A percentile compares a stretch with the other conserved stretches of the same genome.
Conservation (phyloP, 2,113 vertebrate species). For the Pelmatolapia mariae region DNA sequence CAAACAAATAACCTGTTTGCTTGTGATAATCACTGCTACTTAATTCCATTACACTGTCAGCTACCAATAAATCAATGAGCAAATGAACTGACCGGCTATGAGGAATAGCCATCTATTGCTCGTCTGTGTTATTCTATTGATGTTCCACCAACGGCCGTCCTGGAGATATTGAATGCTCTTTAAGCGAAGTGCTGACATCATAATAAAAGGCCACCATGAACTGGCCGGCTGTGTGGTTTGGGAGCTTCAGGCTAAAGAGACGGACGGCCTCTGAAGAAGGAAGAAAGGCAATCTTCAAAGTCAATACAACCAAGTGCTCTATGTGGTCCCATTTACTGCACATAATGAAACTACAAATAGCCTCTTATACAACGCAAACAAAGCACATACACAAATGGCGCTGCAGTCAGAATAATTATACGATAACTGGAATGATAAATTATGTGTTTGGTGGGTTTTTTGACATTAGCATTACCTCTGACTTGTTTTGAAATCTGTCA, state of each 20-base stretch:
- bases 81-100: conserved; percentile 66
- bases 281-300: conserved; percentile 60
- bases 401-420: conserved; percentile 36
- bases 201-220: conserved; percentile 68
- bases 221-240: conserved; percentile 45
- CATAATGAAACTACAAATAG: conserved; percentile 51
- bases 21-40: conserved; percentile 57
- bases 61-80: conserved; percentile 73
- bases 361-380: conserved; percentile 14
- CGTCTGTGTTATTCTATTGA: conserved; percentile 67
- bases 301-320: conserved; percentile 56
- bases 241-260: conserved; percentile 52
- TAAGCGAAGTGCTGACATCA: conserved; percentile 74
- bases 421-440: conserved; percentile 26
- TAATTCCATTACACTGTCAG: conserved; percentile 67
- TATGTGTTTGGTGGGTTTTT: conserved; percentile 11
- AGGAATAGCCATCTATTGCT: conserved; percentile 52
- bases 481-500: conserved; percentile 59
- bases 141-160: conserved; percentile 55
- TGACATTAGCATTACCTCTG: conserved; percentile 28
- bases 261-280: conserved; percentile 40
- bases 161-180: conserved; percentile 74
- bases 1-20: conserved; percentile 68
- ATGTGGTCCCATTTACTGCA: conserved; percentile 48
- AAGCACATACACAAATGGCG: background rate